Percentiles rank a stretch among this genome's conserved stretches.
These are phyloP conservation scores for Holotrichia oblita DNA, from an alignment of 1,140 invertebrate genomes.

Conservation along the genomic window DNA sequence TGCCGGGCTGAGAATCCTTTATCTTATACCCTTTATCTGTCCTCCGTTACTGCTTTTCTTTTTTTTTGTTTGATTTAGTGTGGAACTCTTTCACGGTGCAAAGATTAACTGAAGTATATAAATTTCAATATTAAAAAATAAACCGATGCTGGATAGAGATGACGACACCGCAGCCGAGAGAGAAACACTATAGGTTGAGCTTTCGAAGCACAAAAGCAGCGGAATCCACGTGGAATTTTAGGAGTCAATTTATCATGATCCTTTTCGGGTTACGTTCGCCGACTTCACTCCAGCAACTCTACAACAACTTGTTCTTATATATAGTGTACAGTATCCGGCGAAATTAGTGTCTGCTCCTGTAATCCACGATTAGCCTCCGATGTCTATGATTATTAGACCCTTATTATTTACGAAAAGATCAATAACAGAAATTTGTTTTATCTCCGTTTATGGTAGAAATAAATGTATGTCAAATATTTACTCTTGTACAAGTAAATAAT, in stretches of 20 bases:
- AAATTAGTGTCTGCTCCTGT: not conserved
- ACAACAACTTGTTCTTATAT: conserved; percentile 39
- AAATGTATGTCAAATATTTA: too few species aligned
- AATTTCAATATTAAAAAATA: conserved; percentile 47
- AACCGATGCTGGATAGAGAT: conserved; percentile 35
- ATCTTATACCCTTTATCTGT: conserved; percentile 34
- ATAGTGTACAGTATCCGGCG: conserved; percentile 21
- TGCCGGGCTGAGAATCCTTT: conserved; percentile 31
- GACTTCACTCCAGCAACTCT: conserved; percentile 26
- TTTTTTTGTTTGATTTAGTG: conserved; percentile 36
- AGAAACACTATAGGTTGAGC: conserved; percentile 24
- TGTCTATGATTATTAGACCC: too few species aligned
- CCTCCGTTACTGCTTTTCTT: conserved; percentile 28
- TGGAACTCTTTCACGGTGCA: conserved; percentile 33
- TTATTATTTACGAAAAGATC: too few species aligned
- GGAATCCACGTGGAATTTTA: conserved; percentile 55
- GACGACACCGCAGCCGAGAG: not conserved
- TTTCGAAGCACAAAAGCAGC: conserved; percentile 52
- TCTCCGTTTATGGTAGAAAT: too few species aligned
- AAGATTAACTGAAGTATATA: conserved; percentile 44
- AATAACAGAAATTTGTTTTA: too few species aligned
- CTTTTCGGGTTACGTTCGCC: conserved; percentile 39
- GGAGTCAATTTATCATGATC: conserved; percentile 55
- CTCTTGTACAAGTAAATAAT: too few species aligned
- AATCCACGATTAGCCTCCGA: too few species aligned